These are phyloP conservation scores for Rhorus exstirpatorius DNA, from an alignment of 2,888 invertebrate genomes.

Conservation along the genomic window DNA sequence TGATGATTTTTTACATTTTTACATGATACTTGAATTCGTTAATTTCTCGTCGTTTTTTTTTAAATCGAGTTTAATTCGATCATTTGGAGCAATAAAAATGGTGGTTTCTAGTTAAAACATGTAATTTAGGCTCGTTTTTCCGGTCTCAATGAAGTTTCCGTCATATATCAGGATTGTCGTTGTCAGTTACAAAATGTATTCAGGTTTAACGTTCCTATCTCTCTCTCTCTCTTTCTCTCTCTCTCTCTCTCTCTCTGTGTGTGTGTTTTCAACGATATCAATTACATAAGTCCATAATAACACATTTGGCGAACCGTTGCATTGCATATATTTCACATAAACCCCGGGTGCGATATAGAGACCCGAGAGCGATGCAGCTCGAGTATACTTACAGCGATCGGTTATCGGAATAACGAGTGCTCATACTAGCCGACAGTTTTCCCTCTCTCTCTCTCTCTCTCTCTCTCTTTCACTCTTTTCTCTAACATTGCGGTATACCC, in stretches of 20 bases:
- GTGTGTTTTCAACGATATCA: constrained; percentile 52
- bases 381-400: constrained; percentile 49
- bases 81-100: background rate
- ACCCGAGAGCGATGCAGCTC: constrained; percentile 33
- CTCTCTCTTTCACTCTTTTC: background rate
- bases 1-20: background rate
- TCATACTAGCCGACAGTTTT: constrained; percentile 35
- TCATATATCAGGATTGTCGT: constrained; percentile 28
- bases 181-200: constrained; percentile 22
- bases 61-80: background rate
- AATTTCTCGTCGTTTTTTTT: constrained; percentile 7
- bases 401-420: constrained; percentile 62
- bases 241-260: constrained; percentile 9
- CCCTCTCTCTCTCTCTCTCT: constrained; percentile 24
- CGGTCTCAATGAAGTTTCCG: constrained; percentile 19
- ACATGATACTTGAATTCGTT: background rate
- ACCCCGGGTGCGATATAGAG: constrained; percentile 42
- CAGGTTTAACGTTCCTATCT: constrained; percentile 28
- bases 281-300: constrained; percentile 65
- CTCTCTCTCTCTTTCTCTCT: constrained; percentile 30
- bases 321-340: constrained; percentile 62
- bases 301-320: constrained; percentile 58
- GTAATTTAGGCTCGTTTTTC: constrained; percentile 14
- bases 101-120: background rate
- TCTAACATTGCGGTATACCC: constrained; percentile 18